phyloP scores from a whole-genome alignment of 2,113 vertebrate genomes.

The Pseudopodoces humilis region DNA sequence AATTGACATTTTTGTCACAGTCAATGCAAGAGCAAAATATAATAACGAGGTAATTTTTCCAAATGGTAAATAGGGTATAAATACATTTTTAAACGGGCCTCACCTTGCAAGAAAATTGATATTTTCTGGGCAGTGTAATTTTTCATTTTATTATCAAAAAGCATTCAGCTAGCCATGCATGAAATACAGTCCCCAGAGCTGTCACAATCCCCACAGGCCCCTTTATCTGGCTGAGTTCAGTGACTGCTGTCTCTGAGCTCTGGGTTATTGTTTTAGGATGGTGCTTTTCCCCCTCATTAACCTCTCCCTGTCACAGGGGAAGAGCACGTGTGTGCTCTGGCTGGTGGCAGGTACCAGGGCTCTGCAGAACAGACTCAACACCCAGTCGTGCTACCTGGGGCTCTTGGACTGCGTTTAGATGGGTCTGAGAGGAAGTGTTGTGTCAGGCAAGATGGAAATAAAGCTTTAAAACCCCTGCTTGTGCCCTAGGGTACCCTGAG shows the following conservation, averaged over 20 bases:
- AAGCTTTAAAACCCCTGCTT: neutral
- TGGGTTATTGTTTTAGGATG: constrained; percentile 58
- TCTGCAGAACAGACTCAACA: neutral
- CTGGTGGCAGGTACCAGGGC: neutral
- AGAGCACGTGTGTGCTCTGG: neutral
- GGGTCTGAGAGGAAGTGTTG: neutral
- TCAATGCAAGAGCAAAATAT: constrained; percentile 40
- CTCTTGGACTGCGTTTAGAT: neutral
- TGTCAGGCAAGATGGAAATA: neutral
- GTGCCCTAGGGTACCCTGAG: neutral
- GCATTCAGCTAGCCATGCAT: constrained; percentile 40
- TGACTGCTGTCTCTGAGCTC: constrained; percentile 38
- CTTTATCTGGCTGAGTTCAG: constrained; percentile 57
- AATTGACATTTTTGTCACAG: constrained; percentile 60
- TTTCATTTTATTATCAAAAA: constrained; percentile 68
- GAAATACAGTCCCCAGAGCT: constrained; percentile 63
- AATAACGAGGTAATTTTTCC: constrained; percentile 63
- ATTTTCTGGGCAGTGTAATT: constrained; percentile 61
- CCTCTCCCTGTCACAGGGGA: constrained; percentile 8
- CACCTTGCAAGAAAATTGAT: constrained; percentile 66
- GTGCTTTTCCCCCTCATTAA: constrained; percentile 60
- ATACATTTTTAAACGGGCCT: constrained; percentile 53
- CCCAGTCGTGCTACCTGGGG: neutral
- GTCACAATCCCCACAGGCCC: constrained; percentile 53
- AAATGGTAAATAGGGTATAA: constrained; percentile 63